These are phyloP conservation scores for Amblyornis subalaris DNA, from an alignment of 2,113 vertebrate species.

Conservation along the genomic window DNA sequence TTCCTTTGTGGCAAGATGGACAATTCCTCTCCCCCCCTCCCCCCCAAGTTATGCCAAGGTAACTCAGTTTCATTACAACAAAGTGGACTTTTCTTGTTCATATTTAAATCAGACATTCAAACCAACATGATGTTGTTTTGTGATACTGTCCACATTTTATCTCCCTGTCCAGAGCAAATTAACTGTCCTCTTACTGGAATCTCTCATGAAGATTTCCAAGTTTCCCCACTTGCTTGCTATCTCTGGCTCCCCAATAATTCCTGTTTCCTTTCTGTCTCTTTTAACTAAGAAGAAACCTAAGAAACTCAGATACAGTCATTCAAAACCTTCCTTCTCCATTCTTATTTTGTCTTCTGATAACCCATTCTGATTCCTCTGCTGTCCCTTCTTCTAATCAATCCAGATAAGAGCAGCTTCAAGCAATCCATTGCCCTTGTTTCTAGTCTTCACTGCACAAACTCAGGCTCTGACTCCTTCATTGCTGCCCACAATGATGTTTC, in stretches of 20 bases:
- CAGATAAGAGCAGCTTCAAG: background rate
- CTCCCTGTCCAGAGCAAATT: background rate
- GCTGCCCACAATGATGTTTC: background rate
- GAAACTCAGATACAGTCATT: background rate
- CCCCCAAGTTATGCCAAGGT: background rate
- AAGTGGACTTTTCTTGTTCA: background rate
- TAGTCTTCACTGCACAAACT: background rate
- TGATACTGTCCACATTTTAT: background rate
- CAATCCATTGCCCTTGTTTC: background rate
- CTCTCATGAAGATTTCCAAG: background rate
- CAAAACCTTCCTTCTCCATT: background rate
- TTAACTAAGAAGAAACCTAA: background rate
- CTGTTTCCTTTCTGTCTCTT: background rate
- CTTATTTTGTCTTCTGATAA: background rate
- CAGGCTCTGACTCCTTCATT: background rate
- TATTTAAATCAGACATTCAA: background rate
- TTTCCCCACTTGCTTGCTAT: background rate
- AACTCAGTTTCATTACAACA: background rate
- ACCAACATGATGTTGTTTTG: background rate
- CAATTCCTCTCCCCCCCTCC: background rate
- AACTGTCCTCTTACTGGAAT: background rate
- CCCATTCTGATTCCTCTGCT: background rate
- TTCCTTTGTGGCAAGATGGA: background rate
- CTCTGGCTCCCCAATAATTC: background rate
- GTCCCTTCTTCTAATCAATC: background rate